Conservation (phyloP, 2,113 vertebrate species). For the Ranitomeya imitator region DNA sequence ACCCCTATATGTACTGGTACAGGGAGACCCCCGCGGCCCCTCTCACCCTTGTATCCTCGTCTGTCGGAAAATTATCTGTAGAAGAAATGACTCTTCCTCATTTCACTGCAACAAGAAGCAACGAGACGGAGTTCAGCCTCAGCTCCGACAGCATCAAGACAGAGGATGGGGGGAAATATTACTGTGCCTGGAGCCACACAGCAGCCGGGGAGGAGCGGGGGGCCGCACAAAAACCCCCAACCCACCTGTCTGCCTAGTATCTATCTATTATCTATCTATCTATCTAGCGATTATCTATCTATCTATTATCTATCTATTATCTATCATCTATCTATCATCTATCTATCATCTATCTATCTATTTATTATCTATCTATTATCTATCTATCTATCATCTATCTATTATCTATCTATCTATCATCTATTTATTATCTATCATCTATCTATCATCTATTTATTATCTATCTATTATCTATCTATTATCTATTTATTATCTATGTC, state of each 20-base stretch:
- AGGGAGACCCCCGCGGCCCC: background rate
- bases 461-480: no score
- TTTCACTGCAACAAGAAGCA: background rate
- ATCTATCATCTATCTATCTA: background rate
- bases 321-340: no score
- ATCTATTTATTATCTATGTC: no score
- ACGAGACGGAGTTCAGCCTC: background rate
- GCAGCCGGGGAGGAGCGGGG: no score
- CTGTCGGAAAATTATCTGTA: no score
- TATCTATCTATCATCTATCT: background rate
- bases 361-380: background rate
- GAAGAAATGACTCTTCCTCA: background rate
- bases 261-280: no score
- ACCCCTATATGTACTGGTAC: constrained; percentile 4
- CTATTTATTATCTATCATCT: no score
- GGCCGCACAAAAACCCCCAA: background rate
- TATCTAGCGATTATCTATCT: no score
- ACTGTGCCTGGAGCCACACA: constrained; percentile 59
- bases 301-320: no score
- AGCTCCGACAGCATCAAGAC: constrained; percentile 14
- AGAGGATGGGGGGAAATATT: constrained; percentile 36
- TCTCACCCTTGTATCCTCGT: background rate
- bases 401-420: no score
- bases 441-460: no score
- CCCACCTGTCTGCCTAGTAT: no score